Conservation (phyloP, 2,888 invertebrate genomes). For the Eupithecia dodoneata region DNA sequence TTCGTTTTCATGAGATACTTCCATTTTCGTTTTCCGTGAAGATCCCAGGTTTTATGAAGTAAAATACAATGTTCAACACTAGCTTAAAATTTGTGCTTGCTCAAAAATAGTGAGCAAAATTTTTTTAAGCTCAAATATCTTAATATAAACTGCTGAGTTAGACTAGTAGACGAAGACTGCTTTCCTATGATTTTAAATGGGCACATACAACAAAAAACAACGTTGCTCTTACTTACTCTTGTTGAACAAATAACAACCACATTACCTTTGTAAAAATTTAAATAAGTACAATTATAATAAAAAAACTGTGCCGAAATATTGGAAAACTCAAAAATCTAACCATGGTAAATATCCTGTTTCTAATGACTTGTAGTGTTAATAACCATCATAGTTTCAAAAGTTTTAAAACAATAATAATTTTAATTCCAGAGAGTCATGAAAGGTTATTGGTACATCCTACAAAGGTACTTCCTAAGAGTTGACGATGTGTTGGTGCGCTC, state of each 20-base stretch:
- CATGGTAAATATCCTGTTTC: too few relatives aligned
- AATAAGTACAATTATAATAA: too few relatives aligned
- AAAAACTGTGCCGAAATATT: too few relatives aligned
- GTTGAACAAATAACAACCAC: background rate
- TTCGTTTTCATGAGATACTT: background rate
- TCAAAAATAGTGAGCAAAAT: background rate
- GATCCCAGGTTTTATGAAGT: background rate
- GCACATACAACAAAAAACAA: background rate
- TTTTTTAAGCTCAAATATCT: background rate
- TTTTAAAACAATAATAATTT: background rate
- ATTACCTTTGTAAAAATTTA: background rate
- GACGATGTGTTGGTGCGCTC: constrained; percentile 95
- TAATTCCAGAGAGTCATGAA: constrained; percentile 96
- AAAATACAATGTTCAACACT: background rate
- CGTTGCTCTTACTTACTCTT: background rate
- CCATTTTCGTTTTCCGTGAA: background rate
- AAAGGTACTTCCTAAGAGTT: constrained; percentile 96
- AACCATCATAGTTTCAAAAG: too few relatives aligned
- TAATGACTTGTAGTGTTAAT: too few relatives aligned
- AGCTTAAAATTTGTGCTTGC: background rate
- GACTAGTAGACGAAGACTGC: background rate
- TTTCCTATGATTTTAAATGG: background rate
- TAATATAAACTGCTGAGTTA: background rate
- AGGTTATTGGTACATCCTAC: constrained; percentile 93
- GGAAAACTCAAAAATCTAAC: too few relatives aligned